phyloP scores from a whole-genome alignment of 1,140 invertebrate species.

The Bombus affinis region DNA sequence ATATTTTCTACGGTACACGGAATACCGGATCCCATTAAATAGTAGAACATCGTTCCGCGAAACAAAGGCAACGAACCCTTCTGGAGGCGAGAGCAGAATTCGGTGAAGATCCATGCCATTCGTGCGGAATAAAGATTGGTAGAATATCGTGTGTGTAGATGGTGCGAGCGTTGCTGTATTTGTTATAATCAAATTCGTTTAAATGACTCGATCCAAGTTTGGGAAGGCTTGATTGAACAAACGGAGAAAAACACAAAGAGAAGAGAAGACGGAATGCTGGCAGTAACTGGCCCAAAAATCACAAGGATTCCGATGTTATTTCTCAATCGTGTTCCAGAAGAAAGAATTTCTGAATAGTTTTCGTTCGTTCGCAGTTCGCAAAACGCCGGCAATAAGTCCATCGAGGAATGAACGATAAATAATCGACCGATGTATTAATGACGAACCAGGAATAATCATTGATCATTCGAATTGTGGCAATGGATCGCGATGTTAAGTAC shows the following conservation, averaged over 20 bases:
- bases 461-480: background rate
- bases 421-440: background rate
- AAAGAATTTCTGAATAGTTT: background rate
- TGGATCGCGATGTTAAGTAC: background rate
- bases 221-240: conserved; percentile 23
- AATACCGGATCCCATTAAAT: background rate
- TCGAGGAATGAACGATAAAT: background rate
- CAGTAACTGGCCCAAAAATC: background rate
- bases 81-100: background rate
- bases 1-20: background rate
- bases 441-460: background rate
- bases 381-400: background rate
- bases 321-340: background rate
- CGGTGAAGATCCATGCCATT: background rate
- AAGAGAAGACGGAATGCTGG: no score
- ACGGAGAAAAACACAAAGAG: background rate
- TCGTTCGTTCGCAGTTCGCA: background rate
- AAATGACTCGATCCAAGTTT: conserved; percentile 25
- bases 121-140: conserved; percentile 41
- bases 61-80: no score
- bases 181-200: conserved; percentile 36
- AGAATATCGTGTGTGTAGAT: conserved; percentile 5
- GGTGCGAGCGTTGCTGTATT: background rate
- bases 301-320: background rate
- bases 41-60: background rate